Base-by-base conservation (phyloP, 2,113 vertebrate genomes). In the Polyodon spathula region DNA sequence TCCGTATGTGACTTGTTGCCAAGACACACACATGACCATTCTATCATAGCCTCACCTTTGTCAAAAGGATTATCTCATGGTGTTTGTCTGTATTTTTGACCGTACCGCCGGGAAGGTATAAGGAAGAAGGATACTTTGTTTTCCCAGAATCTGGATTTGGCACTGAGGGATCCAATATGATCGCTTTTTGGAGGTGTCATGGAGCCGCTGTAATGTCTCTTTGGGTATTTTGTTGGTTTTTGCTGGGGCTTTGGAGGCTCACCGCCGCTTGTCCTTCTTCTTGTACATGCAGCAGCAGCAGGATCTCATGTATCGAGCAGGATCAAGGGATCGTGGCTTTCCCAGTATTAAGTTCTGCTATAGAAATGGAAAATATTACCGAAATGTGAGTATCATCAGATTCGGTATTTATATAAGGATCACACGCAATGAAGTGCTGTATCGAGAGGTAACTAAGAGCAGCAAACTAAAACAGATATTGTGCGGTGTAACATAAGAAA, bases 291-390 rank as follows among this genome's bases (percentile, higher is more conserved):
- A 90, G 77, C 70, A 76, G 84, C 68, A 78, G 82, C 70, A 75
- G 90, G 73, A 91, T 98, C 81, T 88, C 87, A 64, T 97, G 95
- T 78, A 81, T 74, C 63, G 86, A 89, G 15, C 70, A 81, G 63
- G 75, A 83, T 60, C 67, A 71, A 1, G 81, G 84, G 43, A 88
- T 96, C 73, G 68, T 67, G 67, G 83, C 88, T 55, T 93, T 98
- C 66, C 95, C 95, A 0, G 77, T 84, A 60, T 78, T 94, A 70
- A 83, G 86, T 71, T 81, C 74, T 71, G 83, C 85, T 39, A 67
- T 80, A 43, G 92, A 93, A 72, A 88, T 88, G 68, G 90, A 95
- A 79, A 96, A 94, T 72, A 86, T 97, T 84, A 94, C 92, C 57
- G 92, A 96, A 73, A 97, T 97, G 95, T 96, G 83, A 92, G 94